These are phyloP conservation scores for Notiomystis cincta DNA, from an alignment of 2,113 vertebrate genomes.

Conservation along the genomic window DNA sequence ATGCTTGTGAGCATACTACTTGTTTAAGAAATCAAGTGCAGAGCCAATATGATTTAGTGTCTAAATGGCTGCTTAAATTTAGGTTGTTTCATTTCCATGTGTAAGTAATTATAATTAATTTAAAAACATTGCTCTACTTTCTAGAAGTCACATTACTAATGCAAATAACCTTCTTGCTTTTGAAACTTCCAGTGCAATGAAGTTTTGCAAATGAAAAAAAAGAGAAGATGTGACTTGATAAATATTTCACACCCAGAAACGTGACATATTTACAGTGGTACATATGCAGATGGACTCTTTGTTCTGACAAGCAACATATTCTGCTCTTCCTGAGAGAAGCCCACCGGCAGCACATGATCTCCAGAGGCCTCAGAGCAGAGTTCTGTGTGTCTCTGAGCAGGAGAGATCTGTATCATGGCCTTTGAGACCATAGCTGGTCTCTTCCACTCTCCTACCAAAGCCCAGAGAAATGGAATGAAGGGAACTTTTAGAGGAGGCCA, in stretches of 20 bases:
- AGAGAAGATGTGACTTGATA: background rate
- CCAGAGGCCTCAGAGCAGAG: background rate
- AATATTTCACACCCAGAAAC: conserved; percentile 3
- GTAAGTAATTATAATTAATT: conserved; percentile 51
- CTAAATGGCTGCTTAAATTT: conserved; percentile 27
- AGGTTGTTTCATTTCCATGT: conserved; percentile 43
- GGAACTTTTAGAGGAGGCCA: background rate
- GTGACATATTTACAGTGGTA: background rate
- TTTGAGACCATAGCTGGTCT: background rate
- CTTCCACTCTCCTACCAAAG: background rate
- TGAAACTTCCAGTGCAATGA: conserved; percentile 12
- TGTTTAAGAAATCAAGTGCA: conserved; percentile 17
- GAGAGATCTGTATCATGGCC: background rate
- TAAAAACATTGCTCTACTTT: conserved; percentile 44
- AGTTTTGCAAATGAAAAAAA: background rate
- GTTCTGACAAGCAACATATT: background rate
- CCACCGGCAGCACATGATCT: accelerated
- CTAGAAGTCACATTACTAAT: conserved; percentile 21
- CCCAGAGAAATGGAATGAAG: background rate
- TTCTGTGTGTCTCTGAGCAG: accelerated
- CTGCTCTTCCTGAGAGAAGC: background rate
- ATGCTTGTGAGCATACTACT: background rate
- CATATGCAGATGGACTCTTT: background rate
- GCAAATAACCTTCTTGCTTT: conserved; percentile 25
- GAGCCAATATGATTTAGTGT: background rate